Evolutionary conservation across 2,888 invertebrate species (phyloP), one percentile per base, ranked within the genome.

Genomic region (Cryptus viduatorius): DNA sequence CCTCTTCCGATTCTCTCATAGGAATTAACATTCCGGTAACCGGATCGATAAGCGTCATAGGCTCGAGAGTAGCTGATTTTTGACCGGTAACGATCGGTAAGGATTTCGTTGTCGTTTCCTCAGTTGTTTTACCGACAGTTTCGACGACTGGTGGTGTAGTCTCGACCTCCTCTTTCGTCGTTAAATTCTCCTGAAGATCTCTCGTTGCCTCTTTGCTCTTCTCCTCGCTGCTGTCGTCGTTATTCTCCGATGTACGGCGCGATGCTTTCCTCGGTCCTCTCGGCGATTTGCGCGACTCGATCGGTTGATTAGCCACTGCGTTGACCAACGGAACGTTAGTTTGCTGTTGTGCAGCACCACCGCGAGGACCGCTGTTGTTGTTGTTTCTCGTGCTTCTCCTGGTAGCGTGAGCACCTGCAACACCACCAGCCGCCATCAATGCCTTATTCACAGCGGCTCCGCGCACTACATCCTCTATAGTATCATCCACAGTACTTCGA

Each of bases 401-500:
- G 83, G 95, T 95, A 77, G 93, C 93, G 29, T 93, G 94, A 73
- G 90, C 89, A 85, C 91, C 92, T 81, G 88, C 88, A 44, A 91
- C 90, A 83, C 90, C 93, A 67, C 89, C 90, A 14, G 91, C 88
- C 75, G 90, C 94, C 88, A 91, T 94, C 89, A 90, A 82, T 3
- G 93, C 92, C 24, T 95, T 94, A 88, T 94, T 92, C 16, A 93
- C 90, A 0, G 92, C 90, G 0, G 95, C 94, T 82, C 97, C 97
- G 87, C 97, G 96, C 1, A 98, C 96, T 0, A 98, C 98, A 90
- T 98, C 98, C 88, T 98, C 98, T 86, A 98, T 98, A 14, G 97
- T 96, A 89, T 98, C 98, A 91, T 98, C 98, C 10, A 98, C 96
- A 0, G 97, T 97, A 84, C 95, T 97, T 82, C 97, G 95, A 86